These are phyloP conservation scores for Pseudanteris insignis DNA, from an alignment of 2,888 invertebrate species.

Conservation along the genomic window DNA sequence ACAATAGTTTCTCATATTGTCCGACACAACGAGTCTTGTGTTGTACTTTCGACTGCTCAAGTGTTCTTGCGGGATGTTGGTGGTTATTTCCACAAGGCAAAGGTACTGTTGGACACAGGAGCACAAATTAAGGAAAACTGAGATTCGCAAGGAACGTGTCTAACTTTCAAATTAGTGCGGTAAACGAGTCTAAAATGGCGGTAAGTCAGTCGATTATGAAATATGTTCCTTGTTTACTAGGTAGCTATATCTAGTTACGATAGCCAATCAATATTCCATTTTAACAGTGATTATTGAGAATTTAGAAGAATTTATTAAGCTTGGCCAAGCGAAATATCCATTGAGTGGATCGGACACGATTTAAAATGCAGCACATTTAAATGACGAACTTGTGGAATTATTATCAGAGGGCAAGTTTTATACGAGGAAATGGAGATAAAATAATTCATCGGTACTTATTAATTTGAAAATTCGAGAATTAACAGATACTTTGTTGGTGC, in stretches of 20 bases:
- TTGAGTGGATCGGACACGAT: neutral
- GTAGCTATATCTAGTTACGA: too few species aligned
- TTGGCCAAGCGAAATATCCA: too few species aligned
- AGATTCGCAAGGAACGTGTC: neutral
- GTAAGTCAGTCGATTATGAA: slow-evolving; percentile 3
- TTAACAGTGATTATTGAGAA: too few species aligned
- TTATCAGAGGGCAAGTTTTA: slow-evolving; percentile 17
- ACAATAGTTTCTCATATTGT: neutral
- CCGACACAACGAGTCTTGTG: neutral
- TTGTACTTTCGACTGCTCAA: slow-evolving; percentile 1
- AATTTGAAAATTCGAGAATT: neutral
- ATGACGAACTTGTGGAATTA: neutral
- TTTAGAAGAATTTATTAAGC: too few species aligned
- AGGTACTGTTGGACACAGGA: slow-evolving; percentile 5
- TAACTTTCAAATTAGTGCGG: neutral
- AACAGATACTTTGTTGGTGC: slow-evolving; percentile 9
- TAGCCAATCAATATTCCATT: too few species aligned
- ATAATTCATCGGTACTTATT: neutral
- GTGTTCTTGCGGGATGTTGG: slow-evolving; percentile 1
- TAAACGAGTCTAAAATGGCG: neutral
- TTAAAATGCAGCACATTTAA: neutral
- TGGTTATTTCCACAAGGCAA: slow-evolving; percentile 1
- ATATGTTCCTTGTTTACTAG: too few species aligned
- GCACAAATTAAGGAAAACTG: slow-evolving; percentile 1
- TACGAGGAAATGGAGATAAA: slow-evolving; percentile 31